Evolutionary conservation across 1,140 invertebrate genomes (phyloP).

Genomic region (Drosophila funebris): DNA sequence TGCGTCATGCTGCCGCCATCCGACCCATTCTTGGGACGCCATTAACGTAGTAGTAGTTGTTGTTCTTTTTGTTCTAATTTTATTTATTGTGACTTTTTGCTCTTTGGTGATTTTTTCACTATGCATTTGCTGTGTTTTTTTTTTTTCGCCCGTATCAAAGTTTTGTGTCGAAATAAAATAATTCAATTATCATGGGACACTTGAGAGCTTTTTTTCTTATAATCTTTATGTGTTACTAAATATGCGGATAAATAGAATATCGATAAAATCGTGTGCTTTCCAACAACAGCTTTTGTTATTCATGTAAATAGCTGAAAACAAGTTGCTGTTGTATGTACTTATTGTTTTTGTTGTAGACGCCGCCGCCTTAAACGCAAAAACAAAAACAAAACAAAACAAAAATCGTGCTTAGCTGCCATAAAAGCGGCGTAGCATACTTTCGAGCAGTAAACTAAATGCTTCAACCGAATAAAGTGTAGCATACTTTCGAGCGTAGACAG

Average conservation of each 20-base stretch:
- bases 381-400: slow-evolving; percentile 33
- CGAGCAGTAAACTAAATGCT: slow-evolving; percentile 11
- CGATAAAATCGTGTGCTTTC: slow-evolving; percentile 3
- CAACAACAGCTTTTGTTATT: neutral
- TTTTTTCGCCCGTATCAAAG: neutral
- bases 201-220: slow-evolving; percentile 9
- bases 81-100: slow-evolving; percentile 17
- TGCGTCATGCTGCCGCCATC: slow-evolving; percentile 56
- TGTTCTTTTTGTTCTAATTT: slow-evolving; percentile 46
- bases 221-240: neutral
- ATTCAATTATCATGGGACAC: slow-evolving; percentile 21
- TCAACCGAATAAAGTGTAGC: slow-evolving; percentile 1
- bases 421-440: slow-evolving; percentile 36
- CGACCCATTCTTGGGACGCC: slow-evolving; percentile 21
- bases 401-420: neutral
- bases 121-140: no score
- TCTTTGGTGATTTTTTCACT: neutral
- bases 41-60: slow-evolving; percentile 11
- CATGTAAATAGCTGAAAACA: slow-evolving; percentile 35
- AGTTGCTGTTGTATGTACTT: slow-evolving; percentile 46
- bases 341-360: slow-evolving; percentile 16
- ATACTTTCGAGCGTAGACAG: neutral
- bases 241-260: slow-evolving; percentile 13
- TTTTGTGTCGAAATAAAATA: slow-evolving; percentile 19
- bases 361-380: slow-evolving; percentile 15